phyloP scores from a whole-genome alignment of 1,140 invertebrate species.

The Belonocnema kinseyi region DNA sequence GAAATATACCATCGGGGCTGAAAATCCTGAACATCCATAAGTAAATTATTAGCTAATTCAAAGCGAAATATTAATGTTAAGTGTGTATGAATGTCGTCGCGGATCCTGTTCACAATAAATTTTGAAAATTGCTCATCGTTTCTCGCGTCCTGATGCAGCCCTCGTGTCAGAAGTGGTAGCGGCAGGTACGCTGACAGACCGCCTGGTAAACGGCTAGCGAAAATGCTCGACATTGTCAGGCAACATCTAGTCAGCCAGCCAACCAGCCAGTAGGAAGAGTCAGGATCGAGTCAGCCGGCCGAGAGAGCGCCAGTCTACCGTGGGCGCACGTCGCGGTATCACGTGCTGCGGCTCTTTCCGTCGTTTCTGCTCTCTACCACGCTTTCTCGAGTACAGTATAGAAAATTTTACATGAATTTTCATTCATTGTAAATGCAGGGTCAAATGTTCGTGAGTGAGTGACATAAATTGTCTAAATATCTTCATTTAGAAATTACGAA shows the following conservation, averaged over 20 bases:
- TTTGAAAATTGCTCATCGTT: slow-evolving; percentile 16
- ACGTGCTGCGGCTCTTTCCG: slow-evolving; percentile 51
- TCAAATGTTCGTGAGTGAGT: slow-evolving; percentile 9
- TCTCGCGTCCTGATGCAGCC: not conserved
- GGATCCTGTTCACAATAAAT: not conserved
- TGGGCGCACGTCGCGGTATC: slow-evolving; percentile 65
- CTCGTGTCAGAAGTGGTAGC: no score
- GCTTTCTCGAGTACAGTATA: not conserved
- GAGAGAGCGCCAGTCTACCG: slow-evolving; percentile 69
- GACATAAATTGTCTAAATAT: not conserved
- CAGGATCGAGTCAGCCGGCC: slow-evolving; percentile 68
- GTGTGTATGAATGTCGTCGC: not conserved
- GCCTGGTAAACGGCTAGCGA: slow-evolving; percentile 44
- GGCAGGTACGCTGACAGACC: slow-evolving; percentile 48
- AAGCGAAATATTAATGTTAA: not conserved
- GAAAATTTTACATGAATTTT: not conserved
- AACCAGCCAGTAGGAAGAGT: slow-evolving; percentile 67
- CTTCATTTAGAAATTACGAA: not conserved
- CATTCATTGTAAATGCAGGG: not conserved
- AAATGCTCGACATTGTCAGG: slow-evolving; percentile 47
- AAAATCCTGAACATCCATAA: no score
- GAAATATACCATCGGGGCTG: no score
- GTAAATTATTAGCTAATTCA: not conserved
- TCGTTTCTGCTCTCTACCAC: slow-evolving; percentile 10
- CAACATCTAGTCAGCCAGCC: slow-evolving; percentile 43